Conservation (phyloP, 1,140 invertebrate species). For the Battus philenor region DNA sequence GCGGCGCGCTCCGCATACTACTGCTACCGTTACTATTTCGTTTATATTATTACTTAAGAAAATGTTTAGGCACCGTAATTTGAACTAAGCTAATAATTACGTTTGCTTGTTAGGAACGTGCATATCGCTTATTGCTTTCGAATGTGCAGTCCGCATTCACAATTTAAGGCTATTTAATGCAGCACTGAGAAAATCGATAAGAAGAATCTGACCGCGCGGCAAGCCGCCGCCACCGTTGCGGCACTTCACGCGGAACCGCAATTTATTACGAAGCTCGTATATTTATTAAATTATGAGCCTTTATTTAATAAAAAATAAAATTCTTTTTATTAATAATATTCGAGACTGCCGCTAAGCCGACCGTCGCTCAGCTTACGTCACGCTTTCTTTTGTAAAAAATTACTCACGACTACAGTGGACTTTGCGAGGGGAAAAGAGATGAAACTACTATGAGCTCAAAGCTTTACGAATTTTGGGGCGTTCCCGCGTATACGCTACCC, state of each 20-base stretch:
- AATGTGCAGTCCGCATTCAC: conserved; percentile 58
- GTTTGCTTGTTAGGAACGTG: conserved; percentile 24
- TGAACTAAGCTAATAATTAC: conserved; percentile 8
- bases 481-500: conserved; percentile 7
- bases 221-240: conserved; percentile 35
- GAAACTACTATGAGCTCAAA: conserved; percentile 2
- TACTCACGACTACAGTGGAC: neutral
- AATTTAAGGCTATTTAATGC: conserved; percentile 69
- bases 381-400: conserved; percentile 2
- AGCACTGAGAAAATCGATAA: conserved; percentile 73
- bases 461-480: conserved; percentile 8
- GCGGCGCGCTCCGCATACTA: conserved; percentile 1
- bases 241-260: conserved; percentile 36
- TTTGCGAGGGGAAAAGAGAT: conserved; percentile 11
- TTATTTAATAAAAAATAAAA: conserved; percentile 31
- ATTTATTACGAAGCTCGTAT: neutral
- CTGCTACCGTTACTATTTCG: neutral
- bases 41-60: neutral
- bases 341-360: conserved; percentile 21
- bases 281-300: neutral
- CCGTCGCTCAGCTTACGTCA: conserved; percentile 2
- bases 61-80: conserved; percentile 3
- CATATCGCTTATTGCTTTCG: conserved; percentile 44
- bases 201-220: conserved; percentile 54
- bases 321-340: conserved; percentile 27